phyloP scores from a whole-genome alignment of 2,797 vertebrate genomes.

The Aeoliscus strigatus region DNA sequence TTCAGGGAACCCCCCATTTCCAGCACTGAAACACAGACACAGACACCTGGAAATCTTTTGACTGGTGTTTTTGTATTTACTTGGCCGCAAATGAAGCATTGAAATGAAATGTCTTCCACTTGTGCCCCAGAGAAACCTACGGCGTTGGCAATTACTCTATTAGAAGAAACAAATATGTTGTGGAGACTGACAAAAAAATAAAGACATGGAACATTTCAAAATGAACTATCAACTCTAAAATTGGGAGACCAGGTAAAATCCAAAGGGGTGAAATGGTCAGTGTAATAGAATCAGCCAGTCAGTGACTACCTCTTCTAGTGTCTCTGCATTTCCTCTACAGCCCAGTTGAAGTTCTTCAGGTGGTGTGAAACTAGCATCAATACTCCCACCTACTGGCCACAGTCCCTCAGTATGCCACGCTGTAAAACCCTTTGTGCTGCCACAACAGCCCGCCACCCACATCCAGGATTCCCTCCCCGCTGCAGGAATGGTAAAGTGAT shows the following conservation, averaged over 20 bases:
- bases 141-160: conserved; percentile 60
- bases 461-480: conserved; percentile 47
- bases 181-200: conserved; percentile 5
- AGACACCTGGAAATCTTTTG: conserved; percentile 27
- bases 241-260: background rate
- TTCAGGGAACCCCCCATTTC: conserved; percentile 10
- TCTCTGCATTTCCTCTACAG: background rate
- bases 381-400: conserved; percentile 74
- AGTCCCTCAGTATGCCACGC: conserved; percentile 18
- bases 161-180: conserved; percentile 36
- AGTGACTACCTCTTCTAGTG: conserved; percentile 7
- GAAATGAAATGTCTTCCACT: conserved; percentile 66
- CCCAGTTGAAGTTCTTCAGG: background rate
- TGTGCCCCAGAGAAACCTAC: conserved; percentile 43
- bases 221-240: background rate
- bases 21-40: conserved; percentile 6
- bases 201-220: conserved; percentile 8
- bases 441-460: conserved; percentile 45
- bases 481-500: conserved; percentile 74
- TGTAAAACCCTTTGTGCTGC: conserved; percentile 11
- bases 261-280: background rate
- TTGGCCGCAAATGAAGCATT: conserved; percentile 63
- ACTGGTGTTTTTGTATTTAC: conserved; percentile 65
- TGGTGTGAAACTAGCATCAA: conserved; percentile 63
- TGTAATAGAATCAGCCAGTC: conserved; percentile 9